Evolutionary conservation across 2,113 vertebrate species (phyloP).

Genomic region (Indicator maculatus): DNA sequence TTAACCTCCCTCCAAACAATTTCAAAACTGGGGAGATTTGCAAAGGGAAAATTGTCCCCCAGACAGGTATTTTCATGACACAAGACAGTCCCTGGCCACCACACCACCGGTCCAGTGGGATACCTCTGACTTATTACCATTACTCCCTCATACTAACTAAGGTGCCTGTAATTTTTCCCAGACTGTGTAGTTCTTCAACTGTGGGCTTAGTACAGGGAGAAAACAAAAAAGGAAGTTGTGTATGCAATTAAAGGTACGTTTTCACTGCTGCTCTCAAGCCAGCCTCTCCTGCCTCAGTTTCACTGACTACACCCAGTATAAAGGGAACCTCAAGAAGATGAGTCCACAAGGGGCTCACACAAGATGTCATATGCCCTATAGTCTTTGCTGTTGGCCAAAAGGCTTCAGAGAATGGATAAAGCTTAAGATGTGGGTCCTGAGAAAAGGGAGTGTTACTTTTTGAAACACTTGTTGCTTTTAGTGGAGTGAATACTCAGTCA

Average conservation of each 20-base stretch:
- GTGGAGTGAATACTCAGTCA: background rate
- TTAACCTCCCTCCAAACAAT: background rate
- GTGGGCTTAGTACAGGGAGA: background rate
- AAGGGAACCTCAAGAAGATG: background rate
- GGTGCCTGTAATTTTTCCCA: background rate
- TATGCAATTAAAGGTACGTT: background rate
- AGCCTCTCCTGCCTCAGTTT: background rate
- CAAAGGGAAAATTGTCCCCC: background rate
- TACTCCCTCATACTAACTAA: background rate
- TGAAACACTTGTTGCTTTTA: background rate
- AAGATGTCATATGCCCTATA: accelerated
- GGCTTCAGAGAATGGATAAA: background rate
- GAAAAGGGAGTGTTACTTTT: background rate
- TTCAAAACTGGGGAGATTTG: background rate
- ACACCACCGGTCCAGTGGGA: background rate
- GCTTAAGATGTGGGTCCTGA: background rate
- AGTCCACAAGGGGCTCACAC: background rate
- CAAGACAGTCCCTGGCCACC: background rate
- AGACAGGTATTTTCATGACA: background rate
- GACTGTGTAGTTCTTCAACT: background rate
- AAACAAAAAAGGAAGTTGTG: background rate
- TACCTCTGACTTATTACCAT: background rate
- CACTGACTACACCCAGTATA: background rate
- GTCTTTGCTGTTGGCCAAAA: background rate
- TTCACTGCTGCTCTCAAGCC: background rate